Evolutionary conservation across 1,140 invertebrate species (phyloP).

Genomic region (Temnothorax nylanderi): DNA sequence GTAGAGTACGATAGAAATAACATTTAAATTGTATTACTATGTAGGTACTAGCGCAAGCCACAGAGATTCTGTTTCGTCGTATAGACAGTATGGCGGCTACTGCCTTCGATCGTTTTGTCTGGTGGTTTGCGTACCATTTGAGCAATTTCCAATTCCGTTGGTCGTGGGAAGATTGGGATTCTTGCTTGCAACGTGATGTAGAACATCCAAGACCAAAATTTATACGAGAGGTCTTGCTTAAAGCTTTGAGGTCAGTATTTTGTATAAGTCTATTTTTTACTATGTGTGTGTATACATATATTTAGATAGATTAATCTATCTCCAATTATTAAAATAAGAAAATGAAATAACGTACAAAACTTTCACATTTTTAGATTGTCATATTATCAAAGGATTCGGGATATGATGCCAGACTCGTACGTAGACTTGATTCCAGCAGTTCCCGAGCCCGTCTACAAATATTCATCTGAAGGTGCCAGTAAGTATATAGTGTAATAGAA

Average conservation of each 20-base stretch:
- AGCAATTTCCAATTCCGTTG: slow-evolving; percentile 99
- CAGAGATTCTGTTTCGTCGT: slow-evolving; percentile 97
- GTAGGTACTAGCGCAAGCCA: slow-evolving; percentile 96
- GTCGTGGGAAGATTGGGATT: slow-evolving; percentile 99
- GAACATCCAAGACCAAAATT: slow-evolving; percentile 99
- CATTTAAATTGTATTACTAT: slow-evolving; percentile 9
- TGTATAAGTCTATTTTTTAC: slow-evolving; percentile 78
- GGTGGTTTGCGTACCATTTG: slow-evolving; percentile 99
- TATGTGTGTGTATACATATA: not conserved
- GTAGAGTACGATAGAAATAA: not conserved
- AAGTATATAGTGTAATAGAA: slow-evolving; percentile 79
- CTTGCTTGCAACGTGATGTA: slow-evolving; percentile 92
- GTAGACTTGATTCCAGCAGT: slow-evolving; percentile 92
- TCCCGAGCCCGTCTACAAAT: slow-evolving; percentile 93
- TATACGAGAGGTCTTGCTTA: slow-evolving; percentile 96
- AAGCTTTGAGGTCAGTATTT: slow-evolving; percentile 90
- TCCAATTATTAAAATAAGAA: slow-evolving; percentile 11
- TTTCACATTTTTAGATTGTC: slow-evolving; percentile 90
- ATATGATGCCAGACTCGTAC: slow-evolving; percentile 96
- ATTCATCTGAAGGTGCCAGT: slow-evolving; percentile 93
- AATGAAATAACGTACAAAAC: slow-evolving; percentile 22
- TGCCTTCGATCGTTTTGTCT: slow-evolving; percentile 98
- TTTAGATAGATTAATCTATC: not conserved
- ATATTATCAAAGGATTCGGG: slow-evolving; percentile 96
- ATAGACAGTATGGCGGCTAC: slow-evolving; percentile 98